Evolutionary conservation across 2,888 invertebrate genomes (phyloP), one percentile per base, ranked within the genome.

Genomic region (Junonia oenone): DNA sequence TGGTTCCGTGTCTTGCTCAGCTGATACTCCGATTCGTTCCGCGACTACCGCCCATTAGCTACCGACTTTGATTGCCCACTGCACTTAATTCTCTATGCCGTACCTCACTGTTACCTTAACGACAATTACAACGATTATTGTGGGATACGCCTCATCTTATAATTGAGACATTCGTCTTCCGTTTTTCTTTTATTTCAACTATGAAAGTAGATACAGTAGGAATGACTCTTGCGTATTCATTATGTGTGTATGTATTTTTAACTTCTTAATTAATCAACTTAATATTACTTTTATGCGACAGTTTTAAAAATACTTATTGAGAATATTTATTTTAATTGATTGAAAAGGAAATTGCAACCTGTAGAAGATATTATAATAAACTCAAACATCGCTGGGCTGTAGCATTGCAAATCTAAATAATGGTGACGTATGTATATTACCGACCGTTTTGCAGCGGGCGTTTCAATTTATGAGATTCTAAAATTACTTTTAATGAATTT

Each of bases 91-190:
- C 67, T 77, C 75, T 79, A 81, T 77, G 83, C 84, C 83, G 74
- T 75, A 68, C 80, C 71, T 68, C 63, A 62, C 68, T 72, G 68
- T 74, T 73, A 76, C 72, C 69, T 76, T 85, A 83, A 85, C 75
- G 81, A 85, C 81, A 80, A 82, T 80, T 82, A 78, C 77, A 78
- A 76, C 70, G 72, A 79, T 83, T 76, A 78, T 62, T 59, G 77
- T 82, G 79, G 65, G 81, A 66, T 69, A 75, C 76, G 72, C 74
- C 69, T 68, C 73, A 80, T 85, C 76, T 69, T 68, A 65, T 73
- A 72, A 80, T 81, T 78, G 77, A 77, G 72, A 71, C 26, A 22
- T 43, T 43, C 22, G 13, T 26, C 22, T 43, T 14, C 6, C 4
- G 19, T 19, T 40, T 40, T 40, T 38, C 17, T 15, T 43, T 37